A percentile compares a stretch with the other conserved stretches of the same genome.
Evolutionary conservation across 2,113 vertebrate genomes (phyloP).

Genomic region (Melanocharis versteri): DNA sequence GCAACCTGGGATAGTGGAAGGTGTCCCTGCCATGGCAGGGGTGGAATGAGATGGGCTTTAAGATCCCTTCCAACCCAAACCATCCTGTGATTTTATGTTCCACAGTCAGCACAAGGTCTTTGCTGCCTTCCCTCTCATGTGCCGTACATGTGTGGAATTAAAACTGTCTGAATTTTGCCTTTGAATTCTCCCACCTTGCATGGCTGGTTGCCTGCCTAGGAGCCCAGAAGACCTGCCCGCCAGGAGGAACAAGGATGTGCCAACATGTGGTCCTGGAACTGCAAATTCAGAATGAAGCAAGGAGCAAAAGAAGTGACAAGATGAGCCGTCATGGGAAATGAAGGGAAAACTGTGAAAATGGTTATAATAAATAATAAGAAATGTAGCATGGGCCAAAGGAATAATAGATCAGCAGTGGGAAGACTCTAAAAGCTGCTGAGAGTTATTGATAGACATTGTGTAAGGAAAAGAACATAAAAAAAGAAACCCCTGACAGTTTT

Average conservation of each 20-base stretch:
- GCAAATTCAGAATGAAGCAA: neutral
- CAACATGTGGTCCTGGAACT: neutral
- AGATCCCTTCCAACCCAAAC: neutral
- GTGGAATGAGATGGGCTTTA: neutral
- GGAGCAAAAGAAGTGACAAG: constrained; percentile 7
- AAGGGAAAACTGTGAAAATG: constrained; percentile 13
- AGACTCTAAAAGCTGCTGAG: constrained; percentile 36
- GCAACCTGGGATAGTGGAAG: neutral
- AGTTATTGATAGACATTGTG: constrained; percentile 33
- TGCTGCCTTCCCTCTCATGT: neutral
- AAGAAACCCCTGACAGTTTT: neutral
- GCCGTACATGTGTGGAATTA: neutral
- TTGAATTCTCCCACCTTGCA: neutral
- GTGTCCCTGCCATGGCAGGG: neutral
- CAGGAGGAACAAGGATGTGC: neutral
- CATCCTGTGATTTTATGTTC: neutral
- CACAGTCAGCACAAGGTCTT: neutral
- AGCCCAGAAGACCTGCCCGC: neutral
- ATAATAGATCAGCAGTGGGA: constrained; percentile 31
- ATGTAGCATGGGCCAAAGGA: constrained; percentile 35
- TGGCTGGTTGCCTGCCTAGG: neutral
- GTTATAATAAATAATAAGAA: constrained; percentile 43
- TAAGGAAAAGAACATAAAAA: neutral
- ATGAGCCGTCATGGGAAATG: neutral
- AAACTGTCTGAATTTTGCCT: neutral